These are phyloP conservation scores for Trematocara macrostoma DNA, from an alignment of 2,113 vertebrate species.

Conservation along the genomic window DNA sequence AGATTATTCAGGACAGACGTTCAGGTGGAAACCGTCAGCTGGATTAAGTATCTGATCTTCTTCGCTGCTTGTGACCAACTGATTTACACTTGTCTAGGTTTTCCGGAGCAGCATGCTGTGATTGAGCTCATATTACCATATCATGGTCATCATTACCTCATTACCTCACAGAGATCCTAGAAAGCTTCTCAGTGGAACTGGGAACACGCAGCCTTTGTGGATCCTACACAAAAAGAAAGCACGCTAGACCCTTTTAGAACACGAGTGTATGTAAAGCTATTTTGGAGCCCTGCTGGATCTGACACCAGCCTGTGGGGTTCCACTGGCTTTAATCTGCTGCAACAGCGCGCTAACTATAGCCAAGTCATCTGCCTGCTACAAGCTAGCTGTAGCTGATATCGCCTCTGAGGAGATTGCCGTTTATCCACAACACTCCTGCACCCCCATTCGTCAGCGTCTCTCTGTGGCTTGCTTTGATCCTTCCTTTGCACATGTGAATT, in stretches of 20 bases:
- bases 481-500: neutral
- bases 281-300: neutral
- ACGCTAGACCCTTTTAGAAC: neutral
- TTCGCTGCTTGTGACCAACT: neutral
- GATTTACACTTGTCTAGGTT: neutral
- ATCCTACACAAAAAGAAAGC: neutral
- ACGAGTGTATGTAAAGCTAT: neutral
- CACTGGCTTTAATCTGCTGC: neutral
- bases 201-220: neutral
- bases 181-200: neutral
- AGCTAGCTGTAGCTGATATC: neutral
- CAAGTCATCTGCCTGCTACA: neutral
- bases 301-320: slow-evolving; percentile 4
- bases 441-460: neutral
- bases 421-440: neutral
- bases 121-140: neutral
- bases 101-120: neutral
- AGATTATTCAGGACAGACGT: slow-evolving; percentile 3
- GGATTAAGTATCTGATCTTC: neutral
- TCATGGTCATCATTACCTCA: neutral
- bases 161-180: neutral
- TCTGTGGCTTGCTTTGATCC: neutral
- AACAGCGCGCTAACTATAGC: neutral
- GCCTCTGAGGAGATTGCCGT: neutral
- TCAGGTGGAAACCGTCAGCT: neutral